These are phyloP conservation scores for Rhabdomys pumilio DNA, from an alignment of 2,797 vertebrate species.

Conservation along the genomic window DNA sequence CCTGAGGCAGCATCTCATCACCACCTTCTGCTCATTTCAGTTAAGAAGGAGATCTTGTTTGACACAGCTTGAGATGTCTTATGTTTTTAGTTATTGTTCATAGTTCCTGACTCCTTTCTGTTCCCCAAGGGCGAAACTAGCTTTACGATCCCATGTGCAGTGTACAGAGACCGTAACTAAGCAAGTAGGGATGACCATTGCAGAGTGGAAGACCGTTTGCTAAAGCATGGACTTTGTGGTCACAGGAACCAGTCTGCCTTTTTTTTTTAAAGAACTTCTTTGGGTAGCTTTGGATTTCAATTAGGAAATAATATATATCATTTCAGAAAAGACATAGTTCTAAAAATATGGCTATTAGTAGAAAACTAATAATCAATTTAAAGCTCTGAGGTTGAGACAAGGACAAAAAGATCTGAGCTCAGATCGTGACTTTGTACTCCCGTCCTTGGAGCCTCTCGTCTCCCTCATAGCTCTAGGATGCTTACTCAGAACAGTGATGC, in stretches of 20 bases:
- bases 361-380: slow-evolving; percentile 40
- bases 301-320: not conserved
- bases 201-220: not conserved
- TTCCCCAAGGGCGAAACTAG: not conserved
- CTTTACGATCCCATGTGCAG: not conserved
- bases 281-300: not conserved
- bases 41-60: slow-evolving; percentile 14
- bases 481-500: slow-evolving; percentile 16
- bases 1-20: not conserved
- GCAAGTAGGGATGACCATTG: not conserved
- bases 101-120: not conserved
- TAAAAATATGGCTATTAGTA: slow-evolving; percentile 19
- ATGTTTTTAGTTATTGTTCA: slow-evolving; percentile 28
- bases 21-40: not conserved
- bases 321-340: slow-evolving; percentile 51
- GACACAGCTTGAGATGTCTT: not conserved
- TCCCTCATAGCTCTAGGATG: slow-evolving; percentile 7
- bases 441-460: not conserved
- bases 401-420: slow-evolving; percentile 15
- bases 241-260: not conserved
- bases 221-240: not conserved
- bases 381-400: slow-evolving; percentile 29
- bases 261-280: slow-evolving; percentile 18
- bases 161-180: not conserved
- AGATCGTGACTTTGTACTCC: not conserved